Percentiles rank a stretch among this genome's conserved stretches.
Conservation (phyloP, 2,888 invertebrate species). For the Tipula lateralis region DNA sequence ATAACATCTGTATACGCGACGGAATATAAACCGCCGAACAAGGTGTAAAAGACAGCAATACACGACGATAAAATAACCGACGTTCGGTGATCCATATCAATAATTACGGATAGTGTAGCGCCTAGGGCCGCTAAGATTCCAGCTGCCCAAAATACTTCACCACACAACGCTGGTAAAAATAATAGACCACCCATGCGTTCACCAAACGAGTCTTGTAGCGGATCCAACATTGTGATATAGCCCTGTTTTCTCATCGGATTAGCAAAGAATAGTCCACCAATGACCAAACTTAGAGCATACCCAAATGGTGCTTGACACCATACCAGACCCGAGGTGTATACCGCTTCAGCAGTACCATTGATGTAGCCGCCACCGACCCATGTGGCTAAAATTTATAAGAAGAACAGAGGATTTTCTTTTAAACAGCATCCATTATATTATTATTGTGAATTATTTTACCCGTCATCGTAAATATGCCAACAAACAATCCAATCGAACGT, state of each 20-base stretch:
- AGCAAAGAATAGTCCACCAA: constrained; percentile 96
- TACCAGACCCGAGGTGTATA: constrained; percentile 85
- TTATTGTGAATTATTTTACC: constrained; percentile 53
- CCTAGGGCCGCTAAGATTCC: constrained; percentile 95
- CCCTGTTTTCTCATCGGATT: constrained; percentile 97
- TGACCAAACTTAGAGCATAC: constrained; percentile 90
- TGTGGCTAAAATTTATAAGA: constrained; percentile 63
- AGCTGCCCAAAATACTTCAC: constrained; percentile 99
- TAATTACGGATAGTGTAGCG: constrained; percentile 93
- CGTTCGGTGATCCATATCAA: constrained; percentile 88
- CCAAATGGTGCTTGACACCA: constrained; percentile 99
- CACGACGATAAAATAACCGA: constrained; percentile 93
- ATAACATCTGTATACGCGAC: constrained; percentile 99
- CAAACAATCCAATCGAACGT: constrained; percentile 91
- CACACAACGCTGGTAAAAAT: constrained; percentile 93
- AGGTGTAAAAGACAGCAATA: constrained; percentile 95
- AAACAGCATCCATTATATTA: no score
- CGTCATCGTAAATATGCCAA: constrained; percentile 99
- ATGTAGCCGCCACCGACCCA: constrained; percentile 99
- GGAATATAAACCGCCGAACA: constrained; percentile 95
- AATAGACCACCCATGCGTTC: constrained; percentile 95
- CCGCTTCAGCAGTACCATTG: constrained; percentile 97
- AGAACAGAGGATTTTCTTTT: neutral
- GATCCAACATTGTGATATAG: constrained; percentile 98
- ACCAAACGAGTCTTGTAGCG: constrained; percentile 93